Base-by-base conservation (phyloP, 2,113 vertebrate species). In the Planiliza haematocheilus region DNA sequence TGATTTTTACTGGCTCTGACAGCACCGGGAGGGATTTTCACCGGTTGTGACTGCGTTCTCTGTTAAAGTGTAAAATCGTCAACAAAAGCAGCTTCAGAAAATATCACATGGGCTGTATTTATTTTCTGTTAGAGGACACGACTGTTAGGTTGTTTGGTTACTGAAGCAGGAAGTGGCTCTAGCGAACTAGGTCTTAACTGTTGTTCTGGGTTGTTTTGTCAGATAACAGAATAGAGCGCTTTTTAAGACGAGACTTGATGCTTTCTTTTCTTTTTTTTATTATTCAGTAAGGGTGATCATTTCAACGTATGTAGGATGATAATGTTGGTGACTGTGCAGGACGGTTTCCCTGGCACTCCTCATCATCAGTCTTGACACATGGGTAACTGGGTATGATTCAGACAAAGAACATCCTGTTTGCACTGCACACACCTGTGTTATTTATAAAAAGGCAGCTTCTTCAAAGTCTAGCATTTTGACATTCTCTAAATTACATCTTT, bases 1-100 rank as follows among this genome's bases (percentile, higher is more conserved):
- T 1, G 17, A 73, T 70, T 63, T 62, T 72, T 70, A 76, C 66
- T 38, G 51, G 21, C 30, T 17, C 39, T 84, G 76, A 74, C 37
- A 63, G 48, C 45, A 53, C 74, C 3, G 4, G 20, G 60, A 71
- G 81, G 61, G 13, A 24, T 55, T 69, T 61, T 45, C 53, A 51
- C 13, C 39, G n/a, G 59, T 61, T 59, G 12, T 30, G 12, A 39
- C 17, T 42, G 13, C 0, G 3, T 71, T 41, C 46, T 45, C 11
- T 46, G 3, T 61, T 9, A 8, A n/a, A 67, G 20, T 60, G 16
- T 51, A 36, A 10, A 34, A 42, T 56, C 0, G 46, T 46, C 5
- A 45, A 34, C 34, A 30, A 68, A n/a, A 21, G 43, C 37, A 12
- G 8, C 52, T 21, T 62, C 39, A 17, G 61, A 20, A 69, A 73